Base-by-base conservation (phyloP, 2,797 vertebrate genomes). In the Notolabrus celidotus region DNA sequence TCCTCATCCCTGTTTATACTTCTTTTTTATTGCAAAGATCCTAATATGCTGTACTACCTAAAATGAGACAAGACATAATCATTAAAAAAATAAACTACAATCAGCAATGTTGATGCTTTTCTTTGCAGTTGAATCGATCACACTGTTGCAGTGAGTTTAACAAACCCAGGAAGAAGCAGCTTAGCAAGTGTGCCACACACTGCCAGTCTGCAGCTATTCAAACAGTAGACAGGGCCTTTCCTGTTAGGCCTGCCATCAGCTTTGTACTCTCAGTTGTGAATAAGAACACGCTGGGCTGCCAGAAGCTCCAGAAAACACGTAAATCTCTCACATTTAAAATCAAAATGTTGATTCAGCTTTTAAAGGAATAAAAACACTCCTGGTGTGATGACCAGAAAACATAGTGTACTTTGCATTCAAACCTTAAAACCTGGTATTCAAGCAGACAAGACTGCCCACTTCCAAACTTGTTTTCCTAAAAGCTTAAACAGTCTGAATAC, bases 401-500 rank as follows among this genome's bases (percentile, higher is more conserved):
- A 56, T 5, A n/a, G 38, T 50, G 14, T 8, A 25, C 11, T 52
- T 36, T 16, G 15, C 45, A 61, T 62, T 66, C 0, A 62, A 61
- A 66, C 19, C 33, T 33, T 45, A 58, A 41, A 65, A 25, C 16
- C 38, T 55, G n/a, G 52, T 33, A 69, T 65, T 42, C 29, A 60
- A 68, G 67, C 60, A 46, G 39, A 68, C 20, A 36, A 59, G 66
- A 80, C 57, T 4, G 7, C 61, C 55, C 69, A 64, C 61, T 74
- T 17, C 45, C 39, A 71, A 62, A 69, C 54, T 38, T 76, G 68
- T 79, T 84, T 86, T 78, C 39, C 33, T 67, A 76, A 64, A 52
- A 69, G 65, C 57, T 83, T 59, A 49, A 83, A 75, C 47, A 27
- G 65, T 65, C 73, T 71, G 56, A 76, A 83, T 82, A 71, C 52